Percentiles rank a stretch among this genome's conserved stretches.
These are phyloP conservation scores for Pampusana beccarii DNA, from an alignment of 2,113 vertebrate species.

Conservation along the genomic window DNA sequence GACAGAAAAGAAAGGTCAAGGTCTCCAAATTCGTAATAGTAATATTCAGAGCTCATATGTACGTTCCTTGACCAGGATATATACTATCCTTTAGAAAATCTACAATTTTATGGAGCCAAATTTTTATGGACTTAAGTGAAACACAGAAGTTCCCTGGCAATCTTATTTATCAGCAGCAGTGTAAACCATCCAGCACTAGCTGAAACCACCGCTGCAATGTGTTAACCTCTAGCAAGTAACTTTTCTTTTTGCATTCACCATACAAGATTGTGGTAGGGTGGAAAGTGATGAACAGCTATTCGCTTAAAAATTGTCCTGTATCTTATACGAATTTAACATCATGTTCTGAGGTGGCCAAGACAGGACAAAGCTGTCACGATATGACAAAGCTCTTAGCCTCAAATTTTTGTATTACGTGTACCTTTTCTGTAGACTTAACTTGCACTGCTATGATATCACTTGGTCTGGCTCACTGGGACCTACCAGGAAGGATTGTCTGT, in stretches of 20 bases:
- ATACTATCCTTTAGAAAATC: neutral
- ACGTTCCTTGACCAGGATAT: neutral
- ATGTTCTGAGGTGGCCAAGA: neutral
- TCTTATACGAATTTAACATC: neutral
- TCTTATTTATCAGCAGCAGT: neutral
- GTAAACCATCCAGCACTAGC: neutral
- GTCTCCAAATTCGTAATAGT: neutral
- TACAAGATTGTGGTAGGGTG: neutral
- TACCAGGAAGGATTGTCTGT: neutral
- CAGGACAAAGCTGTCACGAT: neutral
- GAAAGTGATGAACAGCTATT: neutral
- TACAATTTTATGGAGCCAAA: neutral
- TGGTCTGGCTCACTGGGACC: neutral
- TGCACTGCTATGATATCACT: neutral
- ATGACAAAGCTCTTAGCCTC: neutral
- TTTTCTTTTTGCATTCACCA: neutral
- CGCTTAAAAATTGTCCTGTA: neutral
- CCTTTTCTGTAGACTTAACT: neutral
- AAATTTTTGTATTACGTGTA: neutral
- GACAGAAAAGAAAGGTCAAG: neutral
- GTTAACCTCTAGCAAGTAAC: neutral
- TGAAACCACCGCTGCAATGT: neutral
- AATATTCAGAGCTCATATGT: neutral
- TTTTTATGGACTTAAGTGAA: neutral
- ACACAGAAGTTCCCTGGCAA: neutral